phyloP scores from a whole-genome alignment of 2,888 invertebrate species.

The Apamea epomidion region DNA sequence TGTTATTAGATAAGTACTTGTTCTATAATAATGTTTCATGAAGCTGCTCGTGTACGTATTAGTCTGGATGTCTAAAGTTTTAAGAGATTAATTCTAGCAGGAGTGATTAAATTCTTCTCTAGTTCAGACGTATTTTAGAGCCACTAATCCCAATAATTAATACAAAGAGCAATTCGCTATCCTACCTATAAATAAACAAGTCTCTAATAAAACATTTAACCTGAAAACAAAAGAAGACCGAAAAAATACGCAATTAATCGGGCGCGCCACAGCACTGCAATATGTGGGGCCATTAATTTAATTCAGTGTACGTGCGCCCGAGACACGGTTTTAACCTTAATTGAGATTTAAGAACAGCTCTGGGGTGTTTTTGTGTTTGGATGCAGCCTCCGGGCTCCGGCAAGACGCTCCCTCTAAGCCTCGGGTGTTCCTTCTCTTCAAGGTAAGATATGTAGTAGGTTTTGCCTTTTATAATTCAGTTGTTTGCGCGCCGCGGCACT shows the following conservation, averaged over 20 bases:
- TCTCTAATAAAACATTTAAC: conserved; percentile 88
- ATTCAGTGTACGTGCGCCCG: conserved; percentile 88
- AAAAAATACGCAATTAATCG: conserved; percentile 88
- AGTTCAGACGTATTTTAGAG: conserved; percentile 35
- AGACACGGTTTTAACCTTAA: conserved; percentile 90
- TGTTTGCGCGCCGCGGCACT: conserved; percentile 67
- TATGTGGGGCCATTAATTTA: conserved; percentile 90
- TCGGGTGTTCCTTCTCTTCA: conserved; percentile 46
- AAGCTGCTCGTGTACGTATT: conserved; percentile 5
- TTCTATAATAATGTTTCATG: conserved; percentile 1
- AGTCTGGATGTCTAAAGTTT: neutral
- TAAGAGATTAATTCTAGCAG: neutral
- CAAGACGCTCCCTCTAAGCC: conserved; percentile 71
- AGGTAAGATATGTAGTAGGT: conserved; percentile 56
- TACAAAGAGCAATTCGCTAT: conserved; percentile 73
- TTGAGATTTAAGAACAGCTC: conserved; percentile 89
- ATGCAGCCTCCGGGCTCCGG: conserved; percentile 75
- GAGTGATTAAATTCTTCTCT: conserved; percentile 1
- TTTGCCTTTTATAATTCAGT: conserved; percentile 69
- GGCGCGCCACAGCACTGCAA: conserved; percentile 82
- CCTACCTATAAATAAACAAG: conserved; percentile 82
- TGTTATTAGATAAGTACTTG: conserved; percentile 41
- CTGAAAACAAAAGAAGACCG: conserved; percentile 76
- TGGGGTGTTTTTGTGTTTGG: conserved; percentile 81
- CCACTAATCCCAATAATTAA: conserved; percentile 68